Base-by-base conservation (phyloP, 2,797 vertebrate genomes). In the Ibycter americanus region DNA sequence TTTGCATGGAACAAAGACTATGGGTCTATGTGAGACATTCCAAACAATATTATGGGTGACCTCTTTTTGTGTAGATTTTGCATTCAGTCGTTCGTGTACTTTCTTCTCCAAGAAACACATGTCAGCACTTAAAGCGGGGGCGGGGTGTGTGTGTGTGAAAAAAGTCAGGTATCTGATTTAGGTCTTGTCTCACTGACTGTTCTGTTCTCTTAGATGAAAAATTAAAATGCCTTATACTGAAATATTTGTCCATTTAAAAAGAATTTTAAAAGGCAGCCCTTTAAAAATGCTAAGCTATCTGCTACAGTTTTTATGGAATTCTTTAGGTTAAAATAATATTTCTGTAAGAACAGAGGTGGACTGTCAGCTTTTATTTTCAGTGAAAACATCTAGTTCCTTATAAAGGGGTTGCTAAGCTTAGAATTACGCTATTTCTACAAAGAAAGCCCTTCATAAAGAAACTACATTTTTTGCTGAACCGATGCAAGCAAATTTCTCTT, bases 301-400 rank as follows among this genome's bases (percentile, higher is more conserved):
- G 46, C 90, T 82, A 0, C 38, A 58, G 49, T 56, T 95, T 95
- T 78, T 31, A 70, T 87, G 95, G 93, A 89, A 96, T 96, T 93
- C 83, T 84, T 82, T 54, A 78, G 85, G 81, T 95, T 96, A 96
- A 95, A 92, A 81, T 91, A 96, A 95, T 92, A 96, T 97, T 97
- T 55, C 91, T 66, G 40, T 31, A 66, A 92, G 96, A 90, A 97
- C 95, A 97, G 96, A 94, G 94, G 51, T 26, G 32, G 84, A 92
- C 95, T 97, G 96, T 97, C 96, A 90, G 91, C 91, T 89, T 87
- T 78, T 97, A 42, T 97, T 97, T 97, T 92, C 86, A 96, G 74
- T 97, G 91, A 89, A 97, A 97, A 97, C 95, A 96, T 72, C 36
- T 31, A 76, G 90, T 83, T 92, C 81, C 93, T 92, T 77, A 17